These are phyloP conservation scores for Callithrix jacchus DNA, from an alignment of 2,113 vertebrate genomes.

Conservation along the genomic window DNA sequence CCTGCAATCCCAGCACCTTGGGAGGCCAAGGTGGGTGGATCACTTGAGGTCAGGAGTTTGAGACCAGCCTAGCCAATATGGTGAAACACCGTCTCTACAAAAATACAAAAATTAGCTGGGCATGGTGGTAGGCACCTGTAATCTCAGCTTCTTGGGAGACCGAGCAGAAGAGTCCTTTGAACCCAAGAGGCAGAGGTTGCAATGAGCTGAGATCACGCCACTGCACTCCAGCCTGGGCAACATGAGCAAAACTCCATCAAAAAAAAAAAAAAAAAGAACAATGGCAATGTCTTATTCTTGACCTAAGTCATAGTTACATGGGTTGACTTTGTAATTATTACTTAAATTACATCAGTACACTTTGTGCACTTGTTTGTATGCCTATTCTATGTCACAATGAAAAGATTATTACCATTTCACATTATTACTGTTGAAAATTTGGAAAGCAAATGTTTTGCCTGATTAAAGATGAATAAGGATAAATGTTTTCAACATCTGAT, in stretches of 20 bases:
- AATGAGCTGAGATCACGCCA: not conserved
- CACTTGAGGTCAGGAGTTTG: too few species aligned
- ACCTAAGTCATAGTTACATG: not conserved
- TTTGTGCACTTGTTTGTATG: not conserved
- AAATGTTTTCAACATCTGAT: not conserved
- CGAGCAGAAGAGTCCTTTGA: not conserved
- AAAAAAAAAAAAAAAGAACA: not conserved
- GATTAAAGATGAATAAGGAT: not conserved
- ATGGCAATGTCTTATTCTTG: not conserved
- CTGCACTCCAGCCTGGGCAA: not conserved
- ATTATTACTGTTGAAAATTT: slow-evolving; percentile 6
- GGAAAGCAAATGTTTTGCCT: slow-evolving; percentile 6
- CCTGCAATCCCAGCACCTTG: too few species aligned
- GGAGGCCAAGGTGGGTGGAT: too few species aligned
- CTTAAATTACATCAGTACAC: not conserved
- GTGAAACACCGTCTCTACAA: too few species aligned
- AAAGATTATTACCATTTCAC: not conserved
- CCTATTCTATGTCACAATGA: not conserved
- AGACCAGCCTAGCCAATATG: too few species aligned
- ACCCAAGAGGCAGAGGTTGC: not conserved
- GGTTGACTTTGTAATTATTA: not conserved
- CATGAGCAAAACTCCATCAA: not conserved
- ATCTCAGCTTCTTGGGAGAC: not conserved
- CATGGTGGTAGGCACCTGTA: too few species aligned
- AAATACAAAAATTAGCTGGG: too few species aligned